Base-by-base conservation (phyloP, 2,113 vertebrate species). In the Lepidothrix coronata region DNA sequence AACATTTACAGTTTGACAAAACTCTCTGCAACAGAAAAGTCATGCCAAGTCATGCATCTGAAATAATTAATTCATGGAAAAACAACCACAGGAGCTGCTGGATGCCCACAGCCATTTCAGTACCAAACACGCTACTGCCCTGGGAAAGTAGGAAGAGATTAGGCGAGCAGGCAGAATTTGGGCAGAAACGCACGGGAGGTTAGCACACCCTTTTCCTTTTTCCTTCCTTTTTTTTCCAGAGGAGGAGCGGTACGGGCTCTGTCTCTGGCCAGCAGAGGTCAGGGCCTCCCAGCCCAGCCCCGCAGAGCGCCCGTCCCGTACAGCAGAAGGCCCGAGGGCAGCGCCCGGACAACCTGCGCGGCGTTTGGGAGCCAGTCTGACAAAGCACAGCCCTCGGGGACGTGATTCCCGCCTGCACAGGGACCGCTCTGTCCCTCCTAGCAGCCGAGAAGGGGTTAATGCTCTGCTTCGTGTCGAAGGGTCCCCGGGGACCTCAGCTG, bases 191-290 rank as follows among this genome's bases (percentile, higher is more conserved):
- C 35, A 21, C 1, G 8, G 6, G 49, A n/a, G 14, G 19, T 4
- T 81, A 31, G 12, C 80, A n/a, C 51, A 6, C 9, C 46, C 51
- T 80, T 80, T 84, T 77, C 55, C 33, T 4, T 31, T 73, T 79
- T 14, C 22, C 41, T 25, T 5, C 5, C 3, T 51, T 51, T 4
- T 31, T 0, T 1, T 1, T 15, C 46, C 24, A 6, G 9, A 8
- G 62, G 12, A 54, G 21, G 4, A 16, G 67, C 8, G 12, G 21
- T 8, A 37, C 11, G 59, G 71, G 28, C 48, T 23, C 3, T 9
- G 23, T 10, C 54, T 1, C 3, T 8, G 75, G 4, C 94, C 94
- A 77, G 79, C 48, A 96, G 94, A 71, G 92, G 95, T 86, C 92
- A 71, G 94, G 9, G 66, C 82, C 17, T 30, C 30, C 73, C 88